Base-by-base conservation (phyloP, 2,797 vertebrate genomes). In the Hyperoplus lanceolatus region DNA sequence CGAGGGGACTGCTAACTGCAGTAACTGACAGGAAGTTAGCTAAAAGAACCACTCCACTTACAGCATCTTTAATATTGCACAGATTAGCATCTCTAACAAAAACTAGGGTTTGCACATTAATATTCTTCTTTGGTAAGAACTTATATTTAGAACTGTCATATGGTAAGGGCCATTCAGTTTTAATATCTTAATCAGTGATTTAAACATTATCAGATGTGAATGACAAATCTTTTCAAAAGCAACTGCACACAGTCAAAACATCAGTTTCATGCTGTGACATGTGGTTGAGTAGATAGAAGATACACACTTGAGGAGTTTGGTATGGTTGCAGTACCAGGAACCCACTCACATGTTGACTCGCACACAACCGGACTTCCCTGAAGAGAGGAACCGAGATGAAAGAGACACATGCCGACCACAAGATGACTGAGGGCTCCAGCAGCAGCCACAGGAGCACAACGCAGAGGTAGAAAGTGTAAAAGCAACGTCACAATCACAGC, bases 281-380 rank as follows among this genome's bases (percentile, higher is more conserved):
- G 87, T 39, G 81, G 83, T 86, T 82, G 69, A 41, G 51, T 43
- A 70, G 51, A 80, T 38, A 84, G 64, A 87, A 82, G 54, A 53
- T 38, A 55, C 18, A 50, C 65, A 70, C 36, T 2, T 15, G 13
- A 77, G 59, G 60, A n/a, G 53, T 39, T 86, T 15, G 66, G 64
- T 68, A 60, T 77, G 56, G 77, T 69, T 57, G 72, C 82, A 84
- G 74, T 94, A 92, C 91, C 93, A 86, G 93, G 93, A 94, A 94
- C 81, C 58, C 64, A 63, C 79, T 87, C 78, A 88, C 67, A 83
- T 56, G 73, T 87, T 87, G 75, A 80, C 79, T 80, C 84, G 82
- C 79, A 80, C 65, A 74, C 75, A 58, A 82, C 56, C 73, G 82
- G 82, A 88, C 87, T 94, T 94, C 93, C 88, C 75, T 93, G 93